These are phyloP conservation scores for Trachelus tabidus DNA, from an alignment of 2,888 invertebrate species.

Conservation along the genomic window DNA sequence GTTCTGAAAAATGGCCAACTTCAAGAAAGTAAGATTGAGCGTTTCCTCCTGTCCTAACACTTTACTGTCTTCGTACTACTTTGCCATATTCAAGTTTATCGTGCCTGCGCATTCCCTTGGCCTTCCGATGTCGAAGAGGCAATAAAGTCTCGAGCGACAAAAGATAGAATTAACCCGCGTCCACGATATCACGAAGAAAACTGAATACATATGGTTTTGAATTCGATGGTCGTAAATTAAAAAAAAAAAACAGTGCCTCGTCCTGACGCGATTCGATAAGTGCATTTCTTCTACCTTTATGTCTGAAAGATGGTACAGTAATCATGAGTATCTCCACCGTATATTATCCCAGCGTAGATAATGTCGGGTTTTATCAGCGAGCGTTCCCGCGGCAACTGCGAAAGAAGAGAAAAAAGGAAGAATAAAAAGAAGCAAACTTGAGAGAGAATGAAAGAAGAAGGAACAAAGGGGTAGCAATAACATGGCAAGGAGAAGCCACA, in stretches of 20 bases:
- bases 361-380: slow-evolving; percentile 9
- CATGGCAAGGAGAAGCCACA: not conserved
- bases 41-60: not conserved
- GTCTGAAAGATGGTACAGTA: not conserved
- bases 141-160: not conserved
- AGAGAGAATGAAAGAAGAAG: not conserved
- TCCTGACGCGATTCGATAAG: not conserved
- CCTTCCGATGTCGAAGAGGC: not conserved
- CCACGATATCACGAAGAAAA: not conserved
- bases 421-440: not conserved
- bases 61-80: not conserved
- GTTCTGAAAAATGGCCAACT: not conserved
- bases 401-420: not conserved
- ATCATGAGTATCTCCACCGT: not conserved
- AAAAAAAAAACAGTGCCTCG: not conserved
- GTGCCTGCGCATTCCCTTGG: not conserved
- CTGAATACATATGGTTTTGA: not conserved
- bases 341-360: slow-evolving; percentile 13
- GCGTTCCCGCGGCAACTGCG: not conserved
- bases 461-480: not conserved
- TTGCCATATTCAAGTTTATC: not conserved
- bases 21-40: not conserved
- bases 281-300: not conserved
- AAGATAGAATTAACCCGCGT: not conserved
- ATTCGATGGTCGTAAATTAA: not conserved